phyloP scores from a whole-genome alignment of 2,888 invertebrate genomes.

The Tenodera sinensis region DNA sequence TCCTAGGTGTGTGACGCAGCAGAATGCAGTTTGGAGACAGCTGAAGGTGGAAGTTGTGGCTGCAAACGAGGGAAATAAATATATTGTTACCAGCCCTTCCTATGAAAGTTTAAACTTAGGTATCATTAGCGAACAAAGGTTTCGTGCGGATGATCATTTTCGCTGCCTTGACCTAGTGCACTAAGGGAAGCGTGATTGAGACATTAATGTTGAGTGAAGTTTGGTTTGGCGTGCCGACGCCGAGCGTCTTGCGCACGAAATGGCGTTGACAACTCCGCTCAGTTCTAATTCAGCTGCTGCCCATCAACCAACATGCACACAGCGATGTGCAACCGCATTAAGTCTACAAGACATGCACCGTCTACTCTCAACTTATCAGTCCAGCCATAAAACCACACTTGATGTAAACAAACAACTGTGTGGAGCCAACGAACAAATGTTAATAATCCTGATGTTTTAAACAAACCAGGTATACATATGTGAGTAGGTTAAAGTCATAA shows the following conservation, averaged over 20 bases:
- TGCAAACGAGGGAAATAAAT: too few relatives aligned
- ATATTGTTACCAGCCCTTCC: too few relatives aligned
- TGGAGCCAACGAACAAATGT: too few relatives aligned
- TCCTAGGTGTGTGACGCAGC: too few relatives aligned
- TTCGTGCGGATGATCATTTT: background rate
- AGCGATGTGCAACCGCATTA: background rate
- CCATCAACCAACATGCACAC: background rate
- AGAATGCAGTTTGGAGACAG: too few relatives aligned
- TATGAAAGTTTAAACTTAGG: background rate
- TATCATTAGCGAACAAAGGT: background rate
- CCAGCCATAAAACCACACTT: too few relatives aligned
- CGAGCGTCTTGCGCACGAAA: background rate
- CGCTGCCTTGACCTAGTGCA: background rate
- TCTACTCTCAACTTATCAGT: too few relatives aligned
- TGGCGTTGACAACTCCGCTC: background rate
- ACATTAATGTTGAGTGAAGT: constrained; percentile 8
- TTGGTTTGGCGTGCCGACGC: background rate
- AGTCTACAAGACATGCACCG: background rate
- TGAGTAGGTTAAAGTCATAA: too few relatives aligned
- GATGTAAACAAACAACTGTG: too few relatives aligned
- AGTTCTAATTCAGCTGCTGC: background rate
- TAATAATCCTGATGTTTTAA: too few relatives aligned
- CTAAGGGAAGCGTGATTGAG: background rate
- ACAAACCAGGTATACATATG: too few relatives aligned
- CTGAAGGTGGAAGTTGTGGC: too few relatives aligned